These are phyloP conservation scores for Bettongia penicillata DNA, from an alignment of 2,113 vertebrate species.

Conservation along the genomic window DNA sequence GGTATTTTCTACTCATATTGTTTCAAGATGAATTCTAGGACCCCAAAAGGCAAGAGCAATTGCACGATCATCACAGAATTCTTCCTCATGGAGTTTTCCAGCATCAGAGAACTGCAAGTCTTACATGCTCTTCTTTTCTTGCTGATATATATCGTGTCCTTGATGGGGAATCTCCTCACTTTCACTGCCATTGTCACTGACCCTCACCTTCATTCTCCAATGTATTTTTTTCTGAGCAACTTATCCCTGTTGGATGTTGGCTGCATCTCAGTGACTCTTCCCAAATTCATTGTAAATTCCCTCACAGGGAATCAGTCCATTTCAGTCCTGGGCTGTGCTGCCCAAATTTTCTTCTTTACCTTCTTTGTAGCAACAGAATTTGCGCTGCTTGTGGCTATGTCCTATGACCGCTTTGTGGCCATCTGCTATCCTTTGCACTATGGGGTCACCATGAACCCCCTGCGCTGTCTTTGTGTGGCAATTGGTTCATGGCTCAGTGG, in stretches of 20 bases:
- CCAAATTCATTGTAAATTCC: neutral
- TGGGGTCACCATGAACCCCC: neutral
- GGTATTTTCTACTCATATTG: neutral
- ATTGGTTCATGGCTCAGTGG: neutral
- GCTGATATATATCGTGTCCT: neutral
- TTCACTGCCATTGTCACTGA: slow-evolving; percentile 57
- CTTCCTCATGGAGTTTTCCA: neutral
- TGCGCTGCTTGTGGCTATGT: slow-evolving; percentile 3
- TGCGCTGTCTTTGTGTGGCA: neutral
- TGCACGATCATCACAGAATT: neutral
- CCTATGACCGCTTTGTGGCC: neutral
- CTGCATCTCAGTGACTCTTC: slow-evolving; percentile 16
- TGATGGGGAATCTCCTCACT: slow-evolving; percentile 60
- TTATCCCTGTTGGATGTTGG: slow-evolving; percentile 57
- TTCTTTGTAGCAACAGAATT: neutral
- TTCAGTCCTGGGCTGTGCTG: neutral
- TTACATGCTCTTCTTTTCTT: neutral
- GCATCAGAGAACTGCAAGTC: neutral
- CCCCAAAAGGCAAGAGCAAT: neutral
- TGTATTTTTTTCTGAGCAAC: slow-evolving; percentile 70
- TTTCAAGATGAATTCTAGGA: neutral
- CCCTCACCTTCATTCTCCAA: slow-evolving; percentile 65
- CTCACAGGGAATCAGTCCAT: neutral
- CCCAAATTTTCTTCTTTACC: neutral
- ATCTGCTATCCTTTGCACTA: neutral